Evolutionary conservation across 2,113 vertebrate genomes (phyloP).

Genomic region (Colinus virginianus): DNA sequence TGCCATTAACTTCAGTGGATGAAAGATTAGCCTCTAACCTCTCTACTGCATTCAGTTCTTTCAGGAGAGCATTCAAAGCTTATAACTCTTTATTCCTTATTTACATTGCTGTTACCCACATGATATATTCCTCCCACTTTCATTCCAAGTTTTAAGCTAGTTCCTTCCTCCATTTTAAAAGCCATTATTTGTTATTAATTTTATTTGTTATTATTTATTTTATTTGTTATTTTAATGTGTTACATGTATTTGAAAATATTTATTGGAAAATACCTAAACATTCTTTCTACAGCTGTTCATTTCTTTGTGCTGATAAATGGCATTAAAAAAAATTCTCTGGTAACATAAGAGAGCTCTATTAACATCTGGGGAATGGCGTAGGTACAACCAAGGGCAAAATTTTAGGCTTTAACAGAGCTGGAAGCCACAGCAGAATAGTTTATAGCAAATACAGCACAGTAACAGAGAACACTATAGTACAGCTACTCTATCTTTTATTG

Average conservation of each 20-base stretch:
- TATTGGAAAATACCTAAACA: background rate
- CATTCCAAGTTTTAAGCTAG: background rate
- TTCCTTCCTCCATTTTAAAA: background rate
- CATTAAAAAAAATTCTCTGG: background rate
- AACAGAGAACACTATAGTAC: background rate
- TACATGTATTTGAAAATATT: background rate
- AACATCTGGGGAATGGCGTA: background rate
- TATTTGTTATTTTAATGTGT: background rate
- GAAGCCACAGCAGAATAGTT: background rate
- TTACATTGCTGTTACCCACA: background rate
- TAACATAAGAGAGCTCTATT: background rate
- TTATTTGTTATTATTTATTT: background rate
- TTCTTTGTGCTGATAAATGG: background rate
- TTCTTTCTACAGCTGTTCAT: background rate
- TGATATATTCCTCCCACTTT: background rate
- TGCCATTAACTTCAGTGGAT: background rate
- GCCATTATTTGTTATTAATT: background rate
- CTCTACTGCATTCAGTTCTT: background rate
- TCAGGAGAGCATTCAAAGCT: background rate
- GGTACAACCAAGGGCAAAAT: background rate
- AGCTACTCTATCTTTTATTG: background rate
- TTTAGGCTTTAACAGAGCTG: background rate
- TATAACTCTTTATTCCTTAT: background rate
- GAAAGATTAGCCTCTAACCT: conserved; percentile 10
- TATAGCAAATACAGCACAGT: background rate